These are phyloP conservation scores for Agriopis leucophaearia DNA, from an alignment of 2,888 invertebrate species.

Conservation along the genomic window DNA sequence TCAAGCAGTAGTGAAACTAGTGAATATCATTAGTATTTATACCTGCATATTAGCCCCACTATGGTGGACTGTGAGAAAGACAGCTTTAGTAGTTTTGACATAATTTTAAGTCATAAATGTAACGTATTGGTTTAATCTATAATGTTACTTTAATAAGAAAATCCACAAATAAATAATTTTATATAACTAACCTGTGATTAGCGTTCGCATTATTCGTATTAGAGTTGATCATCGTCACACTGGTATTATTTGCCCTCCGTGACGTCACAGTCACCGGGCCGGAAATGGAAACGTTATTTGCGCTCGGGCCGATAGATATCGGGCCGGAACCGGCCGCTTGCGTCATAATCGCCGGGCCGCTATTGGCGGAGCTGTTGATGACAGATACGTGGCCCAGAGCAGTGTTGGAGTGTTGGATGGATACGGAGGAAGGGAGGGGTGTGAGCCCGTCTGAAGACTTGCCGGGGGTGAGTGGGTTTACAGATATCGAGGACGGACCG, in stretches of 20 bases:
- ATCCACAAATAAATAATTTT: too few relatives aligned
- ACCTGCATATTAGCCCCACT: neutral
- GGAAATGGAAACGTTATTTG: conserved; percentile 73
- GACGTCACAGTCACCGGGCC: conserved; percentile 88
- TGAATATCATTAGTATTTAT: neutral
- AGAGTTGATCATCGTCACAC: conserved; percentile 88
- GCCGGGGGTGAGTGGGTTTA: conserved; percentile 71
- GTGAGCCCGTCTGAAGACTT: conserved; percentile 75
- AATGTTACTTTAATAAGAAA: too few relatives aligned
- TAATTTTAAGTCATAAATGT: too few relatives aligned
- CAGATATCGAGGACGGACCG: conserved; percentile 71
- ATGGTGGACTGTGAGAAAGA: neutral
- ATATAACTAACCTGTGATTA: conserved; percentile 31
- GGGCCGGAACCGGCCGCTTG: conserved; percentile 51
- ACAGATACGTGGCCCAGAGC: conserved; percentile 74
- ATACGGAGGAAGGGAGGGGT: conserved; percentile 67
- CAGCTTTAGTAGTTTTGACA: neutral
- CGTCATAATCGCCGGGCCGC: conserved; percentile 39
- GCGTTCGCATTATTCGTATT: conserved; percentile 55
- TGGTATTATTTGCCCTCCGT: conserved; percentile 90
- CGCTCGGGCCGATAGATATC: conserved; percentile 38
- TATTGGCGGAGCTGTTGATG: conserved; percentile 51
- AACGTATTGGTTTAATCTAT: too few relatives aligned
- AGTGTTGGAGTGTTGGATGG: conserved; percentile 75
- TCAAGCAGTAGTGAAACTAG: neutral